A percentile compares a stretch with the other conserved stretches of the same genome.
Conservation (phyloP, 2,113 vertebrate genomes). For the Empidonax traillii region DNA sequence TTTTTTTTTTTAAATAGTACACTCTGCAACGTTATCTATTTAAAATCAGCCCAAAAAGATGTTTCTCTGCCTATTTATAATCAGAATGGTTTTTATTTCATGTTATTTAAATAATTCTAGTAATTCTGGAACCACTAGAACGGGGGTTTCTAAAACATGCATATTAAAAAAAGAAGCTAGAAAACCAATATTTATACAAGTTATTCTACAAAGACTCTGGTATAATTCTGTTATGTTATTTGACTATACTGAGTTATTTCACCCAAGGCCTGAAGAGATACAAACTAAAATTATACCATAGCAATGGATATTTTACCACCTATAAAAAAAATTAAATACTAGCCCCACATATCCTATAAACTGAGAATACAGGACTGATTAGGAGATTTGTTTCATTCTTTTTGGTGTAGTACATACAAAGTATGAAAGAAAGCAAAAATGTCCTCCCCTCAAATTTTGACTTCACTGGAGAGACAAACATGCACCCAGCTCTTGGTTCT, state of each 20-base stretch:
- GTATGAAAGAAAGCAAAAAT: background rate
- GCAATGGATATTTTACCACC: background rate
- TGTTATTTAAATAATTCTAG: background rate
- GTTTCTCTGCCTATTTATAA: background rate
- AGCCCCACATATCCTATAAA: background rate
- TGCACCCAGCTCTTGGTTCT: accelerated
- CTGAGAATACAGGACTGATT: background rate
- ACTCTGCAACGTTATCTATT: background rate
- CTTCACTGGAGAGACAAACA: background rate
- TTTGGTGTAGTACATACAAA: background rate
- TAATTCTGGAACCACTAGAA: background rate
- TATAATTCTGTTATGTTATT: background rate
- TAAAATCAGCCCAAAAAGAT: background rate
- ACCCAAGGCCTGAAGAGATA: background rate
- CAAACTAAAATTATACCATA: background rate
- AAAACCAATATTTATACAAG: background rate
- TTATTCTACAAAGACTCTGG: background rate
- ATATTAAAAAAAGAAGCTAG: background rate
- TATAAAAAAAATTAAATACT: background rate
- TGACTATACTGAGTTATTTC: background rate
- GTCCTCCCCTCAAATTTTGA: background rate
- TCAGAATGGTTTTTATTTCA: background rate
- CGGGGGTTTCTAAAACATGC: background rate
- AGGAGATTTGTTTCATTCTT: background rate
- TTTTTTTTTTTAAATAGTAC: background rate